Conservation (phyloP, 1,140 invertebrate genomes). For the Eulimnadia texana region DNA sequence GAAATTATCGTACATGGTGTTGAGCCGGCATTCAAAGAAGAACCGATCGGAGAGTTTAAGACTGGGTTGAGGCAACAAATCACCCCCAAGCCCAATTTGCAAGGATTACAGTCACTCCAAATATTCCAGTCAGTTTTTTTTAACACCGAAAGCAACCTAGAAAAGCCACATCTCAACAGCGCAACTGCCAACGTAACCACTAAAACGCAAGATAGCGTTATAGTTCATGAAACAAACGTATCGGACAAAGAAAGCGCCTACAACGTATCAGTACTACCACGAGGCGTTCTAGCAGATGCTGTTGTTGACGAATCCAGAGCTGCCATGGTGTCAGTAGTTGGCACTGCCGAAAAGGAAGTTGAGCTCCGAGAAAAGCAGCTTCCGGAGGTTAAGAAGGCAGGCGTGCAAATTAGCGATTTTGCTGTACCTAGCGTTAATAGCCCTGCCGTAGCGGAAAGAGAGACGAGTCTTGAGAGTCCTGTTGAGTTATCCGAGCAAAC, state of each 20-base stretch:
- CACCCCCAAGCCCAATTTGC: not conserved
- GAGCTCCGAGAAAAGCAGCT: too few relatives aligned
- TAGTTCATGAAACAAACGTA: not conserved
- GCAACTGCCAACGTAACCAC: not conserved
- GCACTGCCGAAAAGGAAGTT: too few relatives aligned
- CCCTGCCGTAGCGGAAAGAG: not conserved
- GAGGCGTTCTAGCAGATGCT: not conserved
- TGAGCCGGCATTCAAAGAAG: conserved; percentile 9
- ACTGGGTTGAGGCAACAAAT: not conserved
- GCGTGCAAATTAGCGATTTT: not conserved
- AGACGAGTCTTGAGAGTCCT: not conserved
- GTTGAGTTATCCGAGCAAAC: not conserved
- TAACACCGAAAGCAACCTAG: not conserved
- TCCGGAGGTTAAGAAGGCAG: not conserved
- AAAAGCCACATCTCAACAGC: not conserved
- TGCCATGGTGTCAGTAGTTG: not conserved
- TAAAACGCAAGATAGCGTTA: not conserved
- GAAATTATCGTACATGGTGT: conserved; percentile 11
- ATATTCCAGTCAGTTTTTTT: not conserved
- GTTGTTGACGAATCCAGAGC: not conserved
- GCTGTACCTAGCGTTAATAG: not conserved
- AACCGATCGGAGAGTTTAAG: conserved; percentile 5
- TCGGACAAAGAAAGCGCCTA: not conserved
- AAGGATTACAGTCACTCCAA: not conserved
- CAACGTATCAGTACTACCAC: not conserved